Evolutionary conservation across 1,140 invertebrate genomes (phyloP).

Genomic region (Phortica variegata): DNA sequence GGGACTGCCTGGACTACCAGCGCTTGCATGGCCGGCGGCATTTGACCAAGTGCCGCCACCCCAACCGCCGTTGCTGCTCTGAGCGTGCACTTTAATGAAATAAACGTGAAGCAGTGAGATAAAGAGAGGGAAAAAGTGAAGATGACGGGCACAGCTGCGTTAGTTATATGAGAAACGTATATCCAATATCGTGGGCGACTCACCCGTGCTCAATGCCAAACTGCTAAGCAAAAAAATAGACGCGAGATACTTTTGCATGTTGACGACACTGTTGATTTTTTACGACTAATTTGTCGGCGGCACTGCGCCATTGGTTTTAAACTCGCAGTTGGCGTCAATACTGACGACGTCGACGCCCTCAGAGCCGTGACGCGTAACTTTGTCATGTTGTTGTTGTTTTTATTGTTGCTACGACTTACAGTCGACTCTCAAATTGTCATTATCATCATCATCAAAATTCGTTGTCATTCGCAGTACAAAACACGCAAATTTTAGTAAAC

Average conservation of each 20-base stretch:
- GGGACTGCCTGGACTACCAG: constrained; percentile 26
- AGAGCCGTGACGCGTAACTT: not conserved
- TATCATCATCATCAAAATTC: constrained; percentile 8
- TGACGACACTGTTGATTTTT: constrained; percentile 20
- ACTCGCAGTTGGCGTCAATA: constrained; percentile 19
- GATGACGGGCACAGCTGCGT: too few relatives aligned
- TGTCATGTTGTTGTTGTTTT: constrained; percentile 5
- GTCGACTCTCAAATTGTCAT: constrained; percentile 37
- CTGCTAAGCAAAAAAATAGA: constrained; percentile 11
- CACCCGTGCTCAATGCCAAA: constrained; percentile 26
- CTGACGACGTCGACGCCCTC: too few relatives aligned
- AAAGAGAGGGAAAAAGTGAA: too few relatives aligned
- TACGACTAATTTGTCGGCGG: constrained; percentile 38
- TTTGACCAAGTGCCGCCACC: constrained; percentile 18
- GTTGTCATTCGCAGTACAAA: constrained; percentile 28
- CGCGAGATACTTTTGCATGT: constrained; percentile 29
- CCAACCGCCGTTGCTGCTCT: constrained; percentile 24
- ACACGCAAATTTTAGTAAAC: constrained; percentile 33
- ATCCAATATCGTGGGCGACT: too few relatives aligned
- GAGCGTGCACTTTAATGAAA: constrained; percentile 17
- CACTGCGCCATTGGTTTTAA: constrained; percentile 37
- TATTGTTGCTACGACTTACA: constrained; percentile 9
- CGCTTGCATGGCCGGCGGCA: constrained; percentile 14
- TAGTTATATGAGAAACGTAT: too few relatives aligned
- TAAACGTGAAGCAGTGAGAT: too few relatives aligned